phyloP scores from a whole-genome alignment of 1,140 invertebrate genomes.

The Littorina saxatilis region DNA sequence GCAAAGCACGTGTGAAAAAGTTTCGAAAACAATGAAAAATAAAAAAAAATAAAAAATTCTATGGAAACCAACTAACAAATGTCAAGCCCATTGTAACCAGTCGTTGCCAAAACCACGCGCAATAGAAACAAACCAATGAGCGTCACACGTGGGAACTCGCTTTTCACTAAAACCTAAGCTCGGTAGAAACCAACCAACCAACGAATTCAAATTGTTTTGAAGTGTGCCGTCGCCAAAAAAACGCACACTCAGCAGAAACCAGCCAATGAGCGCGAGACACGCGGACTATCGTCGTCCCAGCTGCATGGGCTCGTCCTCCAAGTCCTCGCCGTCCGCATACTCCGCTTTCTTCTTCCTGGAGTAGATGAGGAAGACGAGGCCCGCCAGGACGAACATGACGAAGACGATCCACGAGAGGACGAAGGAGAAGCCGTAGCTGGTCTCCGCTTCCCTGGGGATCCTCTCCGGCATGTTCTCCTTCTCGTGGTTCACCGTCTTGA shows the following conservation, averaged over 20 bases:
- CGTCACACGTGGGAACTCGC: no score
- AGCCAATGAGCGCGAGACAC: slow-evolving; percentile 1
- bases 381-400: slow-evolving; percentile 82
- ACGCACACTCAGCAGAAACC: not conserved
- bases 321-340: slow-evolving; percentile 81
- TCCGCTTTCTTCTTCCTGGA: slow-evolving; percentile 85
- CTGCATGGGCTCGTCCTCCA: slow-evolving; percentile 87
- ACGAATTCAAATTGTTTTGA: no score
- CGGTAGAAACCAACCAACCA: no score
- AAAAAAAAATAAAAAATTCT: no score
- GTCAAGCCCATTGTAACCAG: no score
- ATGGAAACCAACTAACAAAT: no score
- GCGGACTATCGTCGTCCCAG: slow-evolving; percentile 44
- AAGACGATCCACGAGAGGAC: slow-evolving; percentile 89
- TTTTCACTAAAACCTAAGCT: no score
- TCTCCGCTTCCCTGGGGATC: slow-evolving; percentile 83
- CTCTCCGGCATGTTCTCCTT: slow-evolving; percentile 81
- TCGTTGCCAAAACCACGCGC: no score
- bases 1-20: no score
- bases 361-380: slow-evolving; percentile 85
- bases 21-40: no score
- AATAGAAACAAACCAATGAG: no score
- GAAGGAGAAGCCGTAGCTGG: slow-evolving; percentile 83
- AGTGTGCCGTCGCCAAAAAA: slow-evolving; percentile 1
- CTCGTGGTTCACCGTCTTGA: slow-evolving; percentile 84